These are phyloP conservation scores for Panzeria rudis DNA, from an alignment of 2,888 invertebrate species.

Conservation along the genomic window DNA sequence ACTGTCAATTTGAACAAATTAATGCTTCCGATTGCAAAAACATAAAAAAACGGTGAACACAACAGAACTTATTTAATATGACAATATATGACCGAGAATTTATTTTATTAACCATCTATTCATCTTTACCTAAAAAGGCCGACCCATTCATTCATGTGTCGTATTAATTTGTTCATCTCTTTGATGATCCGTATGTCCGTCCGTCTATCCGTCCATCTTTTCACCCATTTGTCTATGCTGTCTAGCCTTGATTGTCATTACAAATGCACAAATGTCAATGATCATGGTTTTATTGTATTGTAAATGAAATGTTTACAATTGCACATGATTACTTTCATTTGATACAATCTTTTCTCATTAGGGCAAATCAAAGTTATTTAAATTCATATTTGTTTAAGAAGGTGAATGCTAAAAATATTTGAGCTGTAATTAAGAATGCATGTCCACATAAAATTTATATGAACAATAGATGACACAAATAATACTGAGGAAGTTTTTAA, in stretches of 20 bases:
- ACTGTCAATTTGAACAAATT: conserved; percentile 62
- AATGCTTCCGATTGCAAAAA: conserved; percentile 63
- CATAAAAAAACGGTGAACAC: neutral
- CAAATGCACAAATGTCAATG: conserved; percentile 46
- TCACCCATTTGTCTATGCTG: neutral
- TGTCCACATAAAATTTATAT: no score
- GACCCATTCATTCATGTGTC: neutral
- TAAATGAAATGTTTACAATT: conserved; percentile 28
- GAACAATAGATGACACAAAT: neutral
- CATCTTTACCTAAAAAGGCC: neutral
- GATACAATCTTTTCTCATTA: neutral
- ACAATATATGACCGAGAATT: conserved; percentile 15
- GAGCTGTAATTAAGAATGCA: neutral
- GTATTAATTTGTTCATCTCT: neutral
- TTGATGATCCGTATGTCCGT: neutral
- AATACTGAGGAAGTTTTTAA: no score
- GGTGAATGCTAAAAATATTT: neutral
- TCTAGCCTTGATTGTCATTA: conserved; percentile 45
- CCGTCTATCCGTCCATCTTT: no score
- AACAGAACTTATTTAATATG: conserved; percentile 3
- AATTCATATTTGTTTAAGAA: neutral
- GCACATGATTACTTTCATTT: conserved; percentile 12
- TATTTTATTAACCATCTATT: conserved; percentile 24
- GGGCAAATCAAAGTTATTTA: neutral
- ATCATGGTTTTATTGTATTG: conserved; percentile 40